Evolutionary conservation across 2,113 vertebrate species (phyloP).

Genomic region (Himantopus leucocephalus): DNA sequence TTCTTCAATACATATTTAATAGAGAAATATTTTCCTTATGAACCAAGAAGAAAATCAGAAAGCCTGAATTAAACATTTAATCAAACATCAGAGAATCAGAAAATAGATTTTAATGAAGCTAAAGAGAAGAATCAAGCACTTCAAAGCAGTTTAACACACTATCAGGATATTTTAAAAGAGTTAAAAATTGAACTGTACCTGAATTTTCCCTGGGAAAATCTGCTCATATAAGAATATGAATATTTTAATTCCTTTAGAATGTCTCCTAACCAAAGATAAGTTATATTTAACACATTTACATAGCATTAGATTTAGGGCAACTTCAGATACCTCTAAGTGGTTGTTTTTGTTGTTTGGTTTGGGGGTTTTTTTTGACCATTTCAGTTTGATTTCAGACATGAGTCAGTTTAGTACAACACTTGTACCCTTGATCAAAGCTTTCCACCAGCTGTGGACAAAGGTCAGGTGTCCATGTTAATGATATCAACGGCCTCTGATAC

Average conservation of each 20-base stretch:
- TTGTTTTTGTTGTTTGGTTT: not conserved
- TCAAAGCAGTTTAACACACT: not conserved
- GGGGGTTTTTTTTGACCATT: not conserved
- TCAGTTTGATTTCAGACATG: not conserved
- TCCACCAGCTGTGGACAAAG: constrained; percentile 32
- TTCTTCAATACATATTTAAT: not conserved
- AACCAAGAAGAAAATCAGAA: not conserved
- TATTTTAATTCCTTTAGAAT: not conserved
- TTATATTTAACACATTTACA: not conserved
- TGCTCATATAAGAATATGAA: not conserved
- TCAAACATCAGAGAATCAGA: not conserved
- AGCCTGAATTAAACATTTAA: not conserved
- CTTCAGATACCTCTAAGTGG: not conserved
- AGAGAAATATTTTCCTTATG: not conserved
- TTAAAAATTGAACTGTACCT: not conserved
- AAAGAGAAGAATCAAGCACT: not conserved
- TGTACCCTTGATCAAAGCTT: constrained; percentile 46
- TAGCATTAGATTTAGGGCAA: not conserved
- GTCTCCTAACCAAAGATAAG: not conserved
- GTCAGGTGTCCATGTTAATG: constrained; percentile 40
- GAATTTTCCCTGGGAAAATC: not conserved
- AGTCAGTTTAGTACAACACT: not conserved
- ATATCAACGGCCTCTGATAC: not conserved
- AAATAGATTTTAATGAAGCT: not conserved
- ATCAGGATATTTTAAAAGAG: not conserved